Evolutionary conservation across 1,140 invertebrate species (phyloP).

Genomic region (Neomicropteryx cornuta): DNA sequence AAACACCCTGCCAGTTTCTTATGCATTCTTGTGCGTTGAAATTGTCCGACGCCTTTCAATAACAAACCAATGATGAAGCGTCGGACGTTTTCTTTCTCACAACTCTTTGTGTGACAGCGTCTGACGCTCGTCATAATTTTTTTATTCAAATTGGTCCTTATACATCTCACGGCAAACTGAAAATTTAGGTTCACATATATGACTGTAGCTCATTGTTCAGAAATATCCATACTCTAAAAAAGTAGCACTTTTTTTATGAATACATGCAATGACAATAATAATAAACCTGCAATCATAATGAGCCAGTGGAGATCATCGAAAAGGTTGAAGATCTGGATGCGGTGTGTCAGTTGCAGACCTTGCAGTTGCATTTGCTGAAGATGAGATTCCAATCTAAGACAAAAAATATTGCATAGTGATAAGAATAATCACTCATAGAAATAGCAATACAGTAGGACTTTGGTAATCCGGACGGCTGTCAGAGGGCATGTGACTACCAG

Average conservation of each 20-base stretch:
- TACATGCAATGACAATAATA: no score
- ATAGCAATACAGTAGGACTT: neutral
- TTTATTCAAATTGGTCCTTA: slow-evolving; percentile 3
- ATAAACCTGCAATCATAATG: slow-evolving; percentile 65
- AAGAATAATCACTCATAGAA: neutral
- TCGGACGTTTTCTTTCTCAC: no score
- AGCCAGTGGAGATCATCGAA: slow-evolving; percentile 89
- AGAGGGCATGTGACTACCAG: neutral
- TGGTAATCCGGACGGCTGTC: no score
- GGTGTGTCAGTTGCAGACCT: slow-evolving; percentile 42
- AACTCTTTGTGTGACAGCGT: no score
- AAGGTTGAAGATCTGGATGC: slow-evolving; percentile 42
- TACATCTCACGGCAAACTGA: neutral
- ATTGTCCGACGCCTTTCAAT: no score
- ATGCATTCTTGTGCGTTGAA: no score
- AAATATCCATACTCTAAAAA: neutral
- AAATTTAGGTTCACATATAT: neutral
- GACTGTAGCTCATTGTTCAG: neutral
- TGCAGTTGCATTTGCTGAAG: slow-evolving; percentile 51
- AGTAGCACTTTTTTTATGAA: slow-evolving; percentile 6
- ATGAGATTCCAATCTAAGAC: slow-evolving; percentile 44
- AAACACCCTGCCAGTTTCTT: no score
- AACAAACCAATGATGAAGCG: no score
- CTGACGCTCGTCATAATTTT: no score
- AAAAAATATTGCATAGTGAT: slow-evolving; percentile 7